Evolutionary conservation across 2,888 invertebrate genomes (phyloP).

Genomic region (Desoria tigrina): DNA sequence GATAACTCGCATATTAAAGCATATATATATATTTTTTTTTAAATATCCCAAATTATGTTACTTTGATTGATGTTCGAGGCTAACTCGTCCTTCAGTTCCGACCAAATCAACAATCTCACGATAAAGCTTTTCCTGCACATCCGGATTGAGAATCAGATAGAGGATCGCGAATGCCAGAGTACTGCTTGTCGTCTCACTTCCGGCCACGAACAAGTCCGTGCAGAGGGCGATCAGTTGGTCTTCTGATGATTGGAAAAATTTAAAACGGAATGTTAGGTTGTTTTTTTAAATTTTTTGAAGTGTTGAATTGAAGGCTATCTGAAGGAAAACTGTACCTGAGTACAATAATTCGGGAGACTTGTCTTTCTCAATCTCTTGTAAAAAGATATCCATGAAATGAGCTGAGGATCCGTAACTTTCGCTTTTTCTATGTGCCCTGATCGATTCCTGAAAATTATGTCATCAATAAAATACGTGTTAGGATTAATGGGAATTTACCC

Average conservation of each 20-base stretch:
- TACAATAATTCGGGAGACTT: slow-evolving; percentile 2
- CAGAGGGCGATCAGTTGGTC: slow-evolving; percentile 20
- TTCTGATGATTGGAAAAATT: slow-evolving; percentile 9
- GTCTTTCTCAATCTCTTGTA: slow-evolving; percentile 25
- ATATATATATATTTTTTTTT: neutral
- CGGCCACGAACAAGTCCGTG: slow-evolving; percentile 17
- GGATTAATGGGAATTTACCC: neutral
- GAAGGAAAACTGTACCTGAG: slow-evolving; percentile 20
- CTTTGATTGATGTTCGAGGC: neutral
- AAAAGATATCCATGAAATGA: slow-evolving; percentile 28
- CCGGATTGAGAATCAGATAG: slow-evolving; percentile 63
- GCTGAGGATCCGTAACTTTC: neutral
- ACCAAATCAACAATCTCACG: slow-evolving; percentile 59
- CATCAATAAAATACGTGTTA: neutral
- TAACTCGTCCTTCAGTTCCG: neutral
- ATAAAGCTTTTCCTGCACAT: slow-evolving; percentile 64
- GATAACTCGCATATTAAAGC: too few relatives aligned
- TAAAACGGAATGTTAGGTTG: neutral
- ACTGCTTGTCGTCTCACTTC: slow-evolving; percentile 24
- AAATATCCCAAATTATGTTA: neutral
- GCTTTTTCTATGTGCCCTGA: neutral
- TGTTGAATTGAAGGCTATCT: too few relatives aligned
- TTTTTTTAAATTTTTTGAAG: neutral
- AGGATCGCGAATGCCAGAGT: slow-evolving; percentile 61
- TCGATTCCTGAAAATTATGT: slow-evolving; percentile 22